Conservation (phyloP, 2,888 invertebrate genomes). For the Emmelina monodactyla region DNA sequence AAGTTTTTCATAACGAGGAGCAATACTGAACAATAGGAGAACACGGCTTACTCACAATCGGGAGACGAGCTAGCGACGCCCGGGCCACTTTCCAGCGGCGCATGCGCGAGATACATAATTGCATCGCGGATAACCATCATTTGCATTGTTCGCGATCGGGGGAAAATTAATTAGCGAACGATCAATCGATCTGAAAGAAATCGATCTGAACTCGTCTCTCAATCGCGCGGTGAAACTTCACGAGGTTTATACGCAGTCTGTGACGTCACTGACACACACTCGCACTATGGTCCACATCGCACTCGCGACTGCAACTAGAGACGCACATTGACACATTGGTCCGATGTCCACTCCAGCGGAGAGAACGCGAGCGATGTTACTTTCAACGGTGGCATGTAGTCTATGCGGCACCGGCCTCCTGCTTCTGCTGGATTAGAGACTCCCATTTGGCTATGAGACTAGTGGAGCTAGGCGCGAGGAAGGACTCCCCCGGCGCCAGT, state of each 20-base stretch:
- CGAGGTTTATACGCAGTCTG: not conserved
- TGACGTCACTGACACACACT: not conserved
- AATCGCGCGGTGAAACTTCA: conserved; percentile 18
- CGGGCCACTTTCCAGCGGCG: conserved; percentile 49
- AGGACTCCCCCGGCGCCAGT: conserved; percentile 68
- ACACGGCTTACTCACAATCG: conserved; percentile 48
- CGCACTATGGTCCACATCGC: too few relatives aligned
- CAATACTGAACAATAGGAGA: conserved; percentile 52
- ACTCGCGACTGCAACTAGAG: too few relatives aligned
- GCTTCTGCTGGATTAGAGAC: conserved; percentile 74
- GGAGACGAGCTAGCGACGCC: conserved; percentile 32
- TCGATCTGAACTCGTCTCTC: conserved; percentile 25
- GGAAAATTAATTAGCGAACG: conserved; percentile 54
- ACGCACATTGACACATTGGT: too few relatives aligned
- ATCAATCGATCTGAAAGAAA: conserved; percentile 39
- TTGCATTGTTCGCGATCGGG: conserved; percentile 53
- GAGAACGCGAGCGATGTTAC: too few relatives aligned
- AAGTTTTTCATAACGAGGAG: conserved; percentile 34
- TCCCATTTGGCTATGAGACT: conserved; percentile 84
- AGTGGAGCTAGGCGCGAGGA: conserved; percentile 72
- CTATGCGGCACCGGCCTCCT: conserved; percentile 62
- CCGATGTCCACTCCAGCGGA: too few relatives aligned
- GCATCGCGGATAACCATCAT: conserved; percentile 51
- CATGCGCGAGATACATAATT: conserved; percentile 42
- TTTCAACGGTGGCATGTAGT: not conserved